Evolutionary conservation across 1,140 invertebrate genomes (phyloP).

Genomic region (Maniola jurtina): DNA sequence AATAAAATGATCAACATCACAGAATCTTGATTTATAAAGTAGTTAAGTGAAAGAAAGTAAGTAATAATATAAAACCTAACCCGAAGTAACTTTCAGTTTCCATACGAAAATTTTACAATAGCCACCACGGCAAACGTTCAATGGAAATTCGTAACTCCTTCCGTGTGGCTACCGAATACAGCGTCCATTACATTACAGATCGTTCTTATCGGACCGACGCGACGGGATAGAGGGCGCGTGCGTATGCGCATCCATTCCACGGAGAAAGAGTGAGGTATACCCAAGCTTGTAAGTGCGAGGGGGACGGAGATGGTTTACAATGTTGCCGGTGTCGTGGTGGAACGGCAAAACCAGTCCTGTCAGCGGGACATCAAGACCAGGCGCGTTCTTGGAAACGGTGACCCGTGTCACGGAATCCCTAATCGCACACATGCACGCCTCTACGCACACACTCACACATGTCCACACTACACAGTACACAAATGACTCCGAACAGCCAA

Average conservation of each 20-base stretch:
- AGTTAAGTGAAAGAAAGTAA: no score
- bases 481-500: not conserved
- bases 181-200: conserved; percentile 68
- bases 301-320: conserved; percentile 55
- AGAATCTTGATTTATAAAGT: no score
- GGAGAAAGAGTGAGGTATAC: conserved; percentile 40
- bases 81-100: conserved; percentile 1
- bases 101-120: conserved; percentile 13
- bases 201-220: conserved; percentile 62
- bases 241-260: conserved; percentile 68
- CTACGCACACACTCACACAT: conserved; percentile 19
- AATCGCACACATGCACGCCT: conserved; percentile 49
- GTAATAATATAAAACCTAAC: not conserved
- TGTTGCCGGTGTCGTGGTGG: conserved; percentile 59
- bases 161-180: conserved; percentile 65
- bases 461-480: not conserved
- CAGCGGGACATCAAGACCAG: conserved; percentile 76
- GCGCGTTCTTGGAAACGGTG: conserved; percentile 76
- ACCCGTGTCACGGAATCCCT: conserved; percentile 78
- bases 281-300: conserved; percentile 34
- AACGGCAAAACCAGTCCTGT: conserved; percentile 76
- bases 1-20: no score
- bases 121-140: conserved; percentile 46
- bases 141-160: conserved; percentile 67
- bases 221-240: conserved; percentile 69